Evolutionary conservation across 1,140 invertebrate genomes (phyloP).

Genomic region (Drosophila dunni): DNA sequence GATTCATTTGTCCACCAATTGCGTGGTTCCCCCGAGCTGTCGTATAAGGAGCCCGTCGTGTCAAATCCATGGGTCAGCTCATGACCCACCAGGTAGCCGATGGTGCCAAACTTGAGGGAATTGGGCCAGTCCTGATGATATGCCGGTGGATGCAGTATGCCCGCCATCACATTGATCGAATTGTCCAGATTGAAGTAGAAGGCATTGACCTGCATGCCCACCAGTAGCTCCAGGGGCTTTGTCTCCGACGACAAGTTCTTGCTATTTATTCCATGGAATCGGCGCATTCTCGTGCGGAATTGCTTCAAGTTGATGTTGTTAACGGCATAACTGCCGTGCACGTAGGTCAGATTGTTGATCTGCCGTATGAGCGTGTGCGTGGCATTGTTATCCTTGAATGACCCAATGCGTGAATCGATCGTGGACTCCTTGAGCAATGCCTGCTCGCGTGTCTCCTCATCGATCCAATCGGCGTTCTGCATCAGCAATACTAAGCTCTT

Average conservation of each 20-base stretch:
- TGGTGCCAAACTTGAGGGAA: conserved; percentile 72
- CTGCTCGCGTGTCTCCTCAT: conserved; percentile 87
- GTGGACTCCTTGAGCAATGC: conserved; percentile 86
- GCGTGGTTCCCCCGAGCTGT: conserved; percentile 41
- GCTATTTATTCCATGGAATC: conserved; percentile 59
- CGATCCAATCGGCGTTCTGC: conserved; percentile 89
- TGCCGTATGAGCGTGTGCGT: conserved; percentile 47
- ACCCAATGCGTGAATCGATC: conserved; percentile 86
- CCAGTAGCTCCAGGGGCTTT: conserved; percentile 65
- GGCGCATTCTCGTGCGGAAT: conserved; percentile 38
- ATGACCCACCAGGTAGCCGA: conserved; percentile 75
- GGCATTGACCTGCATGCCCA: conserved; percentile 75
- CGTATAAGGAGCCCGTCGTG: conserved; percentile 53
- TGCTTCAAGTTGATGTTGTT: conserved; percentile 55
- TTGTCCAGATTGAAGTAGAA: conserved; percentile 80
- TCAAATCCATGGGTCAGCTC: conserved; percentile 80
- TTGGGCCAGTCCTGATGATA: conserved; percentile 88
- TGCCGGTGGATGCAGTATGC: conserved; percentile 97
- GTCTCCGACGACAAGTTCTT: conserved; percentile 42
- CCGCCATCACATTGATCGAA: conserved; percentile 87
- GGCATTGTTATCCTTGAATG: conserved; percentile 85
- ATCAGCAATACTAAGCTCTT: conserved; percentile 87
- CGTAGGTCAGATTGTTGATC: conserved; percentile 51
- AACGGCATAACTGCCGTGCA: conserved; percentile 40
- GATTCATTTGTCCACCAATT: conserved; percentile 83